Conservation (phyloP, 2,797 vertebrate species). For the Pipistrellus pipistrellus region DNA sequence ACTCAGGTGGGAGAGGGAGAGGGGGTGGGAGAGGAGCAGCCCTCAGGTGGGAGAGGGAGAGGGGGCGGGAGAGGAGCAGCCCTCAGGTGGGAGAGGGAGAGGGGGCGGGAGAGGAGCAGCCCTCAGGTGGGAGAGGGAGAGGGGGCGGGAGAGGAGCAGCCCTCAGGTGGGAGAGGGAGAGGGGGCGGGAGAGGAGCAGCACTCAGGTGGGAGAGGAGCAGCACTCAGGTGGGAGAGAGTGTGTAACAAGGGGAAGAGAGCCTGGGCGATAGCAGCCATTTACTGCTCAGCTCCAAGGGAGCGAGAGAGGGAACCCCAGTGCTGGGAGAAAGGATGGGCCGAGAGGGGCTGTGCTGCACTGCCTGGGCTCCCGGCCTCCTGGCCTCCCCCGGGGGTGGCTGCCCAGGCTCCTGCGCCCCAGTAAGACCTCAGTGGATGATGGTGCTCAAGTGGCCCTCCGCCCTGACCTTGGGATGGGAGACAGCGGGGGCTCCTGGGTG, state of each 20-base stretch:
- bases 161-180: neutral
- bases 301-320: neutral
- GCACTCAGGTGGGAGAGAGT: neutral
- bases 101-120: no score
- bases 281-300: neutral
- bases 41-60: neutral
- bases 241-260: neutral
- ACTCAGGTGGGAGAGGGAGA: no score
- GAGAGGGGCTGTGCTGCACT: rapidly evolving
- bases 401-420: neutral
- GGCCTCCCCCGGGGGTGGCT: neutral
- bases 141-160: no score
- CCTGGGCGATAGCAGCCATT: neutral
- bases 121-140: no score
- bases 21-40: no score
- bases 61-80: neutral
- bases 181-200: no score
- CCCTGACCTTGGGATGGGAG: neutral
- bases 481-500: neutral
- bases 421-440: neutral
- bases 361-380: neutral
- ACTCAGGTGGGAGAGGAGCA: no score
- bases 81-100: neutral
- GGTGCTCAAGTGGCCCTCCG: neutral
- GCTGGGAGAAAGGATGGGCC: neutral